Conservation (phyloP, 2,113 vertebrate species). For the Anolis carolinensis region DNA sequence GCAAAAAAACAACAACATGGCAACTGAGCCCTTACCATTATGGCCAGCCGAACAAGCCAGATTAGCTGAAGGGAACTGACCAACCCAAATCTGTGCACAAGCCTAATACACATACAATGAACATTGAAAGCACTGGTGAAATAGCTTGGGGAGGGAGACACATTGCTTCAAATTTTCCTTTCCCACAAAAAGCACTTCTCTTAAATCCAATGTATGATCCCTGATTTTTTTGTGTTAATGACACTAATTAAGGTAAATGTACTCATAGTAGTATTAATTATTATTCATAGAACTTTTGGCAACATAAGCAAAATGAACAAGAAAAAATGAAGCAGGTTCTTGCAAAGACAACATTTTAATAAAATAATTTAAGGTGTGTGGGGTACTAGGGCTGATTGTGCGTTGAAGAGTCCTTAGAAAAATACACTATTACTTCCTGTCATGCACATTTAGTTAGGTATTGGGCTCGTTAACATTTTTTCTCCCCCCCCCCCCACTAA, state of each 20-base stretch:
- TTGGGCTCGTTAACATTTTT: constrained; percentile 44
- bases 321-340: neutral
- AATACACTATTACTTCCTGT: constrained; percentile 40
- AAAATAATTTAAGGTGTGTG: constrained; percentile 19
- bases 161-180: no score
- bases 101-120: no score
- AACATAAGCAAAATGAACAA: neutral
- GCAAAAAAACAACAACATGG: no score
- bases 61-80: no score
- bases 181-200: neutral
- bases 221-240: neutral
- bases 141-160: no score
- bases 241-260: neutral
- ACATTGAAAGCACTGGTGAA: no score
- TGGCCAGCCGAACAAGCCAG: no score
- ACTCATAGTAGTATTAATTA: neutral
- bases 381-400: neutral
- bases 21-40: no score
- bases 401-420: constrained; percentile 43
- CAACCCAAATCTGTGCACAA: no score
- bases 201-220: constrained; percentile 22
- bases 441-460: constrained; percentile 49
- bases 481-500: constrained; percentile 48
- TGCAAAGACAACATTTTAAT: constrained; percentile 29
- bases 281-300: neutral